These are phyloP conservation scores for Drosophila mojavensis DNA, from an alignment of 1,140 invertebrate genomes.

Conservation along the genomic window DNA sequence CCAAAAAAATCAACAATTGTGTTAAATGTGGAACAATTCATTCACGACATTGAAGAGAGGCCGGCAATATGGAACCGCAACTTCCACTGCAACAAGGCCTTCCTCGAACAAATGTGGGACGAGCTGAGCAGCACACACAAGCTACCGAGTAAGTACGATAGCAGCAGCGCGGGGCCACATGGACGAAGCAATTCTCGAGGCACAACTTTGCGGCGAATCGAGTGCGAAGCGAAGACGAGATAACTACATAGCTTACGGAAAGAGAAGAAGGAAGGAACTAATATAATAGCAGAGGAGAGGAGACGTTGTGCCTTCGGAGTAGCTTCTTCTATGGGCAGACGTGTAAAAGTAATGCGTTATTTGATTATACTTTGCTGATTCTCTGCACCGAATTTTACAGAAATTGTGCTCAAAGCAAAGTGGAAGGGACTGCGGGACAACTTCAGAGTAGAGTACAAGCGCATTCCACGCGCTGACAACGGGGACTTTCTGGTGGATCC, in stretches of 20 bases:
- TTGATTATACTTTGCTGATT: background rate
- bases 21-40: slow-evolving; percentile 83
- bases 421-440: slow-evolving; percentile 84
- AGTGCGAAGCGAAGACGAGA: background rate
- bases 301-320: slow-evolving; percentile 25
- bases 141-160: slow-evolving; percentile 71
- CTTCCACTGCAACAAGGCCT: slow-evolving; percentile 83
- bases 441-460: slow-evolving; percentile 83
- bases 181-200: background rate
- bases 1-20: slow-evolving; percentile 83
- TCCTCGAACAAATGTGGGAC: slow-evolving; percentile 83
- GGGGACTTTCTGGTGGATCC: slow-evolving; percentile 80
- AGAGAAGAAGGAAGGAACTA: background rate
- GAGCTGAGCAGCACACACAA: slow-evolving; percentile 77
- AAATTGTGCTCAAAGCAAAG: slow-evolving; percentile 83
- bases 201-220: slow-evolving; percentile 20
- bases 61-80: slow-evolving; percentile 84
- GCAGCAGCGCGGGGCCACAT: background rate
- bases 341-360: background rate
- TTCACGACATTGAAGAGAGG: slow-evolving; percentile 80
- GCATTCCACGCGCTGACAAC: slow-evolving; percentile 79
- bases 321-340: slow-evolving; percentile 8
- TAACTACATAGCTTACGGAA: background rate
- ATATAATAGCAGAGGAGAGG: background rate
- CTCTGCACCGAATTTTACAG: slow-evolving; percentile 25